Base-by-base conservation (phyloP, 2,888 invertebrate species). In the Melanostoma scalare region DNA sequence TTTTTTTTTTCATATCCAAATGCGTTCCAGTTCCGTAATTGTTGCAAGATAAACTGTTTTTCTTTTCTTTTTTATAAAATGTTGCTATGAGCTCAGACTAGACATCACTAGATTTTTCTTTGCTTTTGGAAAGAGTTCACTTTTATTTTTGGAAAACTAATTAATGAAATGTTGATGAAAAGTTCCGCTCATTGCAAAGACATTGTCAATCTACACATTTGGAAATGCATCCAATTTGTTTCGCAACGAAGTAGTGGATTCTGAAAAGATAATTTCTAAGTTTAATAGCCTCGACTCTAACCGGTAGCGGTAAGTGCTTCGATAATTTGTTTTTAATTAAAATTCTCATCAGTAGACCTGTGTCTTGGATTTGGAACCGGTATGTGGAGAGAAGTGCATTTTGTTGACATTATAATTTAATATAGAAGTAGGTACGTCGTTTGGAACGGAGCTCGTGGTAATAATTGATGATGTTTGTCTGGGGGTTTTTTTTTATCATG, bases 281-380 rank as follows among this genome's bases (percentile, higher is more conserved):
- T 58, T 58, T 77, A 58, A 71, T 52, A 20, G 48, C 31, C 42
- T 44, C 30, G 10, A 5, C 20, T 20, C 30, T 36, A 78, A 52
- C 52, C 58, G 58, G 65, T 44, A 46, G 20, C 20, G 20, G 20
- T 46, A 61, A 68, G 46, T 56, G 73, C 50, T 55, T 35, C 38
- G 52, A 60, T 73, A 73, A 78, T 67, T 73, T 73, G 55, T 67
- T 61, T 78, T 78, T 71, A 78, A 78, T 78, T 78, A 65, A 65
- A 56, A 50, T 20, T 20, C 20, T 20, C 20, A 20, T 20, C 20
- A 20, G 20, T 1, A 20, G 20, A 20, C 20, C 20, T 20, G 20
- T 20, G 20, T 20, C 20, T 20, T 20, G 20, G 20, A 20, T 20
- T 20, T 20, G 20, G 20, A 20, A 20, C 20, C 20, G 1, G 20